phyloP scores from a whole-genome alignment of 1,140 invertebrate genomes.

The Bombus pyrosoma region DNA sequence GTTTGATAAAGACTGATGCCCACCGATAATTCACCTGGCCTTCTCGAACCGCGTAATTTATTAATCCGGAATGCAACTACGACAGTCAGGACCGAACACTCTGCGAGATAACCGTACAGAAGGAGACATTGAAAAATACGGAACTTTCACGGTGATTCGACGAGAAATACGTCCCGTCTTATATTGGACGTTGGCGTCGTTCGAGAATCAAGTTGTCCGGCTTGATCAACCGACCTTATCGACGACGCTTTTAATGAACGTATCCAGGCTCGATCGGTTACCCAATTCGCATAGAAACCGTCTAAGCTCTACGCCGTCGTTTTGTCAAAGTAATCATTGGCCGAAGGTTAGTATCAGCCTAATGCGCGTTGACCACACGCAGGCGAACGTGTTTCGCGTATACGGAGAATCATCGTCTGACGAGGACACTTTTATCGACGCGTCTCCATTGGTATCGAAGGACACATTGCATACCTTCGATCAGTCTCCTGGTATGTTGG shows the following conservation, averaged over 20 bases:
- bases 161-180: neutral
- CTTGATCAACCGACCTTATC: neutral
- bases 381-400: neutral
- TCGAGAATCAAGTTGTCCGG: conserved; percentile 5
- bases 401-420: conserved; percentile 8
- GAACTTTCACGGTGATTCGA: conserved; percentile 5
- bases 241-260: conserved; percentile 11
- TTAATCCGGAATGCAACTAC: conserved; percentile 18
- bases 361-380: neutral
- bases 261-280: conserved; percentile 2
- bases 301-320: neutral
- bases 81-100: neutral
- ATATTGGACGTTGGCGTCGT: neutral
- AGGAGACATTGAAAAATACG: conserved; percentile 5
- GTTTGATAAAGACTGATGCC: conserved; percentile 62
- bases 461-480: too few species aligned
- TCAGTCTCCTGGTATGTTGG: neutral
- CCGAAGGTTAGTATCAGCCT: conserved; percentile 17
- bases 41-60: conserved; percentile 21
- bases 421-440: conserved; percentile 18
- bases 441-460: neutral
- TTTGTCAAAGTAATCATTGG: conserved; percentile 25
- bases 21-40: conserved; percentile 39
- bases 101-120: neutral
- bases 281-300: conserved; percentile 28